Base-by-base conservation (phyloP, 2,797 vertebrate species). In the Craterocephalus amniculus region DNA sequence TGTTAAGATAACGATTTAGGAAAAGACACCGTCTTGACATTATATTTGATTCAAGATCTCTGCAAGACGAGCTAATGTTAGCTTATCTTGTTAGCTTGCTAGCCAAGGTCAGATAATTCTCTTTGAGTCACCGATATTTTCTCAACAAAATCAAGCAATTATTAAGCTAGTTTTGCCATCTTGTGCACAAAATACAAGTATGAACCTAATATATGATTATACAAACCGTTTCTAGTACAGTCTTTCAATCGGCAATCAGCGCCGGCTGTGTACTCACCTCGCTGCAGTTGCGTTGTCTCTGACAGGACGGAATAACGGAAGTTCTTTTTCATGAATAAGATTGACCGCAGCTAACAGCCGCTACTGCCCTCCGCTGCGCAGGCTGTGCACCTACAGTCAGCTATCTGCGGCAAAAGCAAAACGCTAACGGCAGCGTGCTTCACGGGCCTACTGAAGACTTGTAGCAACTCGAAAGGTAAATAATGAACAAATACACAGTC, bases 41-140 rank as follows among this genome's bases (percentile, higher is more conserved):
- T 68, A 52, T 64, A 27, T 58, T 48, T 36, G 18, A 40, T 31
- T 69, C 5, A 54, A 59, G n/a, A 32, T 43, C 18, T 12, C 54
- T 65, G 74, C 65, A 55, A 32, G 12, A 9, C 55, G n/a, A 20
- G 68, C 67, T 67, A 65, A 43, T 52, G 16, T 12, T 24, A 52
- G 82, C 83, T 87, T 77, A 74, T 58, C 22, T 7, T 0, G 61
- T 64, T 90, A 87, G 88, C 85, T 43, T 34, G 70, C 63, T 85
- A 91, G 88, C 83, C 89, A 93, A 92, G 90, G 91, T 93, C 92
- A 92, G 91, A 71, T 8, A 66, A 61, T 36, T 54, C 5, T 22
- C 52, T 51, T 12, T 29, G 20, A 32, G 4, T 36, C 35, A 4
- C 14, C 63, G 1, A 1, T 0, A 5, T 45, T 62, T 43, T 4